phyloP scores from a whole-genome alignment of 1,140 invertebrate species.

The Agrilus planipennis region DNA sequence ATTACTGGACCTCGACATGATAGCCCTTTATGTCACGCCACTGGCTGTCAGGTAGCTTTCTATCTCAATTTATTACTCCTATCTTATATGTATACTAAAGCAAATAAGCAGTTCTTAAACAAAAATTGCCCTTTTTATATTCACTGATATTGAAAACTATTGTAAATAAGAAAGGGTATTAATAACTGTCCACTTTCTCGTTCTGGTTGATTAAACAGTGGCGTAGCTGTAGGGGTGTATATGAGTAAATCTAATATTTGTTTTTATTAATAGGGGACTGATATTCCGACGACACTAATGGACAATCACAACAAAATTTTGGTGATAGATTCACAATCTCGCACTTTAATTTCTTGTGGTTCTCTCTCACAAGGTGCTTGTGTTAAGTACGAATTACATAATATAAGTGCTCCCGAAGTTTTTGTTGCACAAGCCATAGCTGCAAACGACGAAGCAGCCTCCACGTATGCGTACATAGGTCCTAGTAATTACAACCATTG shows the following conservation, averaged over 20 bases:
- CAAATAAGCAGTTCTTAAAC: too few relatives aligned
- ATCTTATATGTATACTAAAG: too few relatives aligned
- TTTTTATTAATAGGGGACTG: too few relatives aligned
- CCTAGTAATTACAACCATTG: slow-evolving; percentile 72
- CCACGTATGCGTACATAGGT: slow-evolving; percentile 89
- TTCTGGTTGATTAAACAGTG: too few relatives aligned
- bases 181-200: too few relatives aligned
- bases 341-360: slow-evolving; percentile 76
- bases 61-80: too few relatives aligned
- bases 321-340: slow-evolving; percentile 70
- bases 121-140: too few relatives aligned
- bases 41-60: slow-evolving; percentile 68
- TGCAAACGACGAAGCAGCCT: slow-evolving; percentile 81
- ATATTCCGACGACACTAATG: slow-evolving; percentile 53
- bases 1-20: slow-evolving; percentile 64
- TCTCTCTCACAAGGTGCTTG: slow-evolving; percentile 81
- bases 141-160: too few relatives aligned
- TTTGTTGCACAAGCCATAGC: slow-evolving; percentile 72
- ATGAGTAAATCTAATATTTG: too few relatives aligned
- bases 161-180: too few relatives aligned
- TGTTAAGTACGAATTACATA: slow-evolving; percentile 68
- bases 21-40: slow-evolving; percentile 77
- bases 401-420: slow-evolving; percentile 63
- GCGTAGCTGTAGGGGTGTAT: too few relatives aligned
- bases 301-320: slow-evolving; percentile 89